phyloP scores from a whole-genome alignment of 2,113 vertebrate species.

The Paralichthys olivaceus region DNA sequence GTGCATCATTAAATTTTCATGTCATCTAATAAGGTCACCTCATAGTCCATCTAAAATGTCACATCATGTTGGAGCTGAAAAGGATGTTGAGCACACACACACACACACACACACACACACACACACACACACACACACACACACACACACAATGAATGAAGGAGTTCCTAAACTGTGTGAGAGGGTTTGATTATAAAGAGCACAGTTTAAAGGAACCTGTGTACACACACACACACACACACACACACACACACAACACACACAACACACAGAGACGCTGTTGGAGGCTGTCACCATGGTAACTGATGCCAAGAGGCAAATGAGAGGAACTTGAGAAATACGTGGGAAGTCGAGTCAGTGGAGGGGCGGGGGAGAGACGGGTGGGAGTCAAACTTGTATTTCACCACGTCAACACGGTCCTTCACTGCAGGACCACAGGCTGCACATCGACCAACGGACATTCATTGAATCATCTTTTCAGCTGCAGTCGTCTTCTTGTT shows the following conservation, averaged over 20 bases:
- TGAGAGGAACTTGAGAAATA: constrained; percentile 59
- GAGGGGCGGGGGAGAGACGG: background rate
- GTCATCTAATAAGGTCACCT: constrained; percentile 37
- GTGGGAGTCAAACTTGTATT: background rate
- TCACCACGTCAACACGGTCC: background rate
- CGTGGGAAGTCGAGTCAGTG: constrained; percentile 52
- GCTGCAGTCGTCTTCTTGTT: no score
- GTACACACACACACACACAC: constrained; percentile 3
- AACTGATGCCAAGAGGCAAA: constrained; percentile 62
- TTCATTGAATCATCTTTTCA: no score
- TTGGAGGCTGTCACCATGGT: constrained; percentile 60
- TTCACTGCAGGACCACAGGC: background rate
- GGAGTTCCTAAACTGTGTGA: background rate
- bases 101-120: constrained; percentile 11
- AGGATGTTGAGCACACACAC: background rate
- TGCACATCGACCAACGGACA: background rate
- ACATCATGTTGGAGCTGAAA: background rate
- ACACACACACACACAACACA: constrained; percentile 11
- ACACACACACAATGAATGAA: background rate
- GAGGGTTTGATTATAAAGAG: no score
- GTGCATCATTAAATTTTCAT: constrained; percentile 45
- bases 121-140: constrained; percentile 1
- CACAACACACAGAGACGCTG: constrained; percentile 6
- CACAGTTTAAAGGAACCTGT: background rate
- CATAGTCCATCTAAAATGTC: constrained; percentile 31